These are phyloP conservation scores for Microdon myrmicae DNA, from an alignment of 2,888 invertebrate genomes.

Conservation along the genomic window DNA sequence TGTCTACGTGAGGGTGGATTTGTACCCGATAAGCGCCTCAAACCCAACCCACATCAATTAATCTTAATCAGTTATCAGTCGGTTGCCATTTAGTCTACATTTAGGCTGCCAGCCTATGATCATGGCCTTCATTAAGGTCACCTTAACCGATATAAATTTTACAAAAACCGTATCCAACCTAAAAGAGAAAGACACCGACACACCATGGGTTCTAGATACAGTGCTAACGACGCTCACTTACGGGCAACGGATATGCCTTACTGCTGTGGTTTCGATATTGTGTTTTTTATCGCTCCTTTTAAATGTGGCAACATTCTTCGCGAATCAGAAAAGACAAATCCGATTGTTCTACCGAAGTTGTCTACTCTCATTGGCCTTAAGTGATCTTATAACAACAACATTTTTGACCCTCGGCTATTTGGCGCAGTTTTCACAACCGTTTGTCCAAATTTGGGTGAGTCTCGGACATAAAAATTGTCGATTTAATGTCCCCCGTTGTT, in stretches of 20 bases:
- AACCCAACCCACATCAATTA: neutral
- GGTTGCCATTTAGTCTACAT: slow-evolving; percentile 22
- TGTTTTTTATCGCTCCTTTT: slow-evolving; percentile 55
- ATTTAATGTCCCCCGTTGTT: neutral
- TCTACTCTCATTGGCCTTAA: slow-evolving; percentile 68
- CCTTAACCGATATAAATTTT: slow-evolving; percentile 52
- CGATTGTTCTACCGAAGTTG: slow-evolving; percentile 69
- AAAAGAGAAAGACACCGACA: slow-evolving; percentile 1
- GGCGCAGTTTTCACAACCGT: slow-evolving; percentile 58
- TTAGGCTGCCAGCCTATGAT: slow-evolving; percentile 50
- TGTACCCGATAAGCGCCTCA: neutral
- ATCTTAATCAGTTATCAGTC: neutral
- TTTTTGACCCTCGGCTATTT: slow-evolving; percentile 58
- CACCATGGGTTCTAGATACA: slow-evolving; percentile 48
- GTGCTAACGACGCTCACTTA: slow-evolving; percentile 54
- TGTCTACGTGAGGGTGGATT: no score
- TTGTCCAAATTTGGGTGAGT: slow-evolving; percentile 61
- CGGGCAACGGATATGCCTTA: slow-evolving; percentile 51
- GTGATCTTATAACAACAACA: slow-evolving; percentile 66
- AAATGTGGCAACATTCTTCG: slow-evolving; percentile 59
- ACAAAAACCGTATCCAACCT: neutral
- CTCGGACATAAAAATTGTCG: neutral
- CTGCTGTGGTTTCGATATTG: slow-evolving; percentile 50
- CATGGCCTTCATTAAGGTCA: slow-evolving; percentile 33
- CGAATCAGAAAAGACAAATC: slow-evolving; percentile 64